Evolutionary conservation across 2,113 vertebrate species (phyloP).

Genomic region (Gadus macrocephalus): DNA sequence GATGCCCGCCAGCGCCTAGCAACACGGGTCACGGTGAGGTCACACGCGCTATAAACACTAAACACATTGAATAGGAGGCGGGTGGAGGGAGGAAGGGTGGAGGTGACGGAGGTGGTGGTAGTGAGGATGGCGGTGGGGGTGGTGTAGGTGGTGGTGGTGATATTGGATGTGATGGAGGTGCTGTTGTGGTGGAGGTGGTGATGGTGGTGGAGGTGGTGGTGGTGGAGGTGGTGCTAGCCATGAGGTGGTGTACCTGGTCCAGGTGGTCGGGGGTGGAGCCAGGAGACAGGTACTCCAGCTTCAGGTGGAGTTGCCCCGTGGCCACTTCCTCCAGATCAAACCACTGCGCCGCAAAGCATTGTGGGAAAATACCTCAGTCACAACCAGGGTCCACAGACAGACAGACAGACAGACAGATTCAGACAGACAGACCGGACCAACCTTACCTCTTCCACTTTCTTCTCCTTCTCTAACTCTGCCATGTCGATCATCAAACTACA

Average conservation of each 20-base stretch:
- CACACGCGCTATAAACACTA: background rate
- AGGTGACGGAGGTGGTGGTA: too few relatives aligned
- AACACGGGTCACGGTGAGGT: background rate
- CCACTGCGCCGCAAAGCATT: constrained; percentile 73
- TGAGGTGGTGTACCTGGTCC: constrained; percentile 74
- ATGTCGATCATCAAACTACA: constrained; percentile 81
- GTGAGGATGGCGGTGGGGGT: too few relatives aligned
- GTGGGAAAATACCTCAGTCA: constrained; percentile 2
- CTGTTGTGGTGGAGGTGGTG: too few relatives aligned
- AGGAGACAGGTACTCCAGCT: constrained; percentile 87
- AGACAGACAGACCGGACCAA: background rate
- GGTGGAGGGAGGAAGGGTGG: too few relatives aligned
- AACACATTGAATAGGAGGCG: too few relatives aligned
- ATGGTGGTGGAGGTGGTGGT: too few relatives aligned
- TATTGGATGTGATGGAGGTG: too few relatives aligned
- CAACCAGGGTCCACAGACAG: background rate
- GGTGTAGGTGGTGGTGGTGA: too few relatives aligned
- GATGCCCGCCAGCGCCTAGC: constrained; percentile 81
- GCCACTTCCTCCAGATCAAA: constrained; percentile 84
- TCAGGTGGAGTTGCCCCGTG: constrained; percentile 88
- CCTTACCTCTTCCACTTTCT: constrained; percentile 84
- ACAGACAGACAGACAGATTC: background rate
- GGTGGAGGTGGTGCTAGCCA: too few relatives aligned
- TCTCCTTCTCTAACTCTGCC: constrained; percentile 82
- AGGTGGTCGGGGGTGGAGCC: constrained; percentile 78